A percentile compares a stretch with the other conserved stretches of the same genome.
Conservation (phyloP, 2,888 invertebrate genomes). For the Tiliacea citrago region DNA sequence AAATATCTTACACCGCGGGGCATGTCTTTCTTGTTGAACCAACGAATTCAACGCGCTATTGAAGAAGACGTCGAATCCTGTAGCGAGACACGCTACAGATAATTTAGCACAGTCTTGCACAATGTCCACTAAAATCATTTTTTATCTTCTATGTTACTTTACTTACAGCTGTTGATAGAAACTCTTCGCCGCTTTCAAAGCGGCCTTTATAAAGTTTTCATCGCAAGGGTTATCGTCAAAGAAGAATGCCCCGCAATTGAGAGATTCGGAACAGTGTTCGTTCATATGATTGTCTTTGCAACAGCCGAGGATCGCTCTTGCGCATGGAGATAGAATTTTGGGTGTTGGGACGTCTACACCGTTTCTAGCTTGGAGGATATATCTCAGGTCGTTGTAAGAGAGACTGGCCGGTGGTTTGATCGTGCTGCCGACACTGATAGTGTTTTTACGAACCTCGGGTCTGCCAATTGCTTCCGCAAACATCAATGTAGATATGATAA, state of each 20-base stretch:
- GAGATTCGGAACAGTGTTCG: constrained; percentile 93
- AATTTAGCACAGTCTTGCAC: constrained; percentile 34
- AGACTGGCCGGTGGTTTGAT: constrained; percentile 78
- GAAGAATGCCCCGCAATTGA: constrained; percentile 93
- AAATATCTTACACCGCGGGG: neutral
- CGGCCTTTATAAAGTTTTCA: constrained; percentile 90
- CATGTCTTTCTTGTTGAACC: neutral
- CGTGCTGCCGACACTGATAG: constrained; percentile 77
- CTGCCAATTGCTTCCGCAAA: constrained; percentile 70
- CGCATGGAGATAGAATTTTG: constrained; percentile 90
- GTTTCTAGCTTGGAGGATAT: constrained; percentile 74
- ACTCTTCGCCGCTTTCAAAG: constrained; percentile 86
- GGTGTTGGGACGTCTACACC: constrained; percentile 68
- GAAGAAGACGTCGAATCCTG: neutral
- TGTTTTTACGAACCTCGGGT: constrained; percentile 67
- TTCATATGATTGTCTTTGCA: constrained; percentile 90
- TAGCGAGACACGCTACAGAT: neutral
- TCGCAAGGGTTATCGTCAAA: constrained; percentile 95
- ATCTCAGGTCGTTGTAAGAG: constrained; percentile 80
- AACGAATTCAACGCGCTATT: constrained; percentile 11
- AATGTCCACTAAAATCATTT: constrained; percentile 26
- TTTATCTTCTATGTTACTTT: neutral
- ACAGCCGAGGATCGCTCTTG: constrained; percentile 94
- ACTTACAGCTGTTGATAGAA: constrained; percentile 81
- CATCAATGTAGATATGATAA: constrained; percentile 68